Percentiles rank a stretch among this genome's conserved stretches.
These are phyloP conservation scores for Pongo abelii DNA, from an alignment of 2,113 vertebrate species.

Conservation along the genomic window DNA sequence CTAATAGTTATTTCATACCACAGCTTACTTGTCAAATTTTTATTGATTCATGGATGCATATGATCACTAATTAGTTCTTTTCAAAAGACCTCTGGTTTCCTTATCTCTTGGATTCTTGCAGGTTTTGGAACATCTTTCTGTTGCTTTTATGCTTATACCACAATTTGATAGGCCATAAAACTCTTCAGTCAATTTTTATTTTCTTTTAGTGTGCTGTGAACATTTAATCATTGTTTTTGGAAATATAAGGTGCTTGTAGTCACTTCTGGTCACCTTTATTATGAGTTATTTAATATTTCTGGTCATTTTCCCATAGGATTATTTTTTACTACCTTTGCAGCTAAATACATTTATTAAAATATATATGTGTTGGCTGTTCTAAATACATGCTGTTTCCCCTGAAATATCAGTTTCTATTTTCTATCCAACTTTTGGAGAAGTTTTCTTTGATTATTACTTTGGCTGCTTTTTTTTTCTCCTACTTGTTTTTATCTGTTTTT, in stretches of 20 bases:
- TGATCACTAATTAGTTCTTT: conserved; percentile 33
- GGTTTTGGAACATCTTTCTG: background rate
- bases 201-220: background rate
- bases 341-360: conserved; percentile 3
- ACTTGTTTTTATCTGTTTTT: background rate
- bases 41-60: background rate
- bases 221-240: background rate
- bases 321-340: background rate
- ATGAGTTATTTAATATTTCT: background rate
- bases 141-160: background rate
- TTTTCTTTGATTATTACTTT: conserved; percentile 2
- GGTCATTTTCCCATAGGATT: background rate
- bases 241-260: background rate
- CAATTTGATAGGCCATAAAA: background rate
- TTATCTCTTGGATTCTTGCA: background rate
- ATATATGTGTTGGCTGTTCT: background rate
- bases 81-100: background rate
- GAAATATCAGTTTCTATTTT: background rate
- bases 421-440: background rate
- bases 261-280: background rate
- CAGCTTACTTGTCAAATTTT: background rate
- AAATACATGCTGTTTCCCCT: background rate
- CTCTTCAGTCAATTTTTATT: background rate
- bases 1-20: background rate
- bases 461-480: background rate